Evolutionary conservation across 2,113 vertebrate species (phyloP).

Genomic region (Melanostigma gelatinosum): DNA sequence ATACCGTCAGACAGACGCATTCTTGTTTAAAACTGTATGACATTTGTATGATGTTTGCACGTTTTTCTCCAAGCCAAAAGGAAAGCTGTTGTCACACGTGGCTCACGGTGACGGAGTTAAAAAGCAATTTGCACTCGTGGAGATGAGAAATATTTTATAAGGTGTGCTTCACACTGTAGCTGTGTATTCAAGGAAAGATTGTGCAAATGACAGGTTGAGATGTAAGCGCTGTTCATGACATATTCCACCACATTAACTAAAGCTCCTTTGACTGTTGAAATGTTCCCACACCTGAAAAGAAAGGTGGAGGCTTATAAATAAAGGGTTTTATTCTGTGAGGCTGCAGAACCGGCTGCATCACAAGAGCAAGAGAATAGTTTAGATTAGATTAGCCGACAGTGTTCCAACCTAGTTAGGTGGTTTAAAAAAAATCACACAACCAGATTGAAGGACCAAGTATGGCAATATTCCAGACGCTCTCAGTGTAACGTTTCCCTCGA

Average conservation of each 20-base stretch:
- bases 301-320: neutral
- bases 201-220: conserved; percentile 26
- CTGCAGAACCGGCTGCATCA: neutral
- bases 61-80: conserved; percentile 9
- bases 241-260: conserved; percentile 19
- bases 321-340: neutral
- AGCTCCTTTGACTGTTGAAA: conserved; percentile 12
- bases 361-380: neutral
- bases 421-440: neutral
- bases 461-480: neutral
- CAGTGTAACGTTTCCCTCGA: neutral
- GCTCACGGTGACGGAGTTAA: conserved; percentile 15
- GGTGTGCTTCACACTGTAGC: conserved; percentile 8
- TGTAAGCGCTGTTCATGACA: conserved; percentile 19
- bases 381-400: neutral
- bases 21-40: neutral
- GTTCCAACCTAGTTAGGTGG: neutral
- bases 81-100: neutral
- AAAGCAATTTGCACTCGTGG: conserved; percentile 16
- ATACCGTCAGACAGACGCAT: neutral
- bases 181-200: neutral
- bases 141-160: conserved; percentile 22
- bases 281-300: neutral
- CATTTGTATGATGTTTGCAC: conserved; percentile 3
- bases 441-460: neutral